Percentiles rank a stretch among this genome's conserved stretches.
phyloP scores from a whole-genome alignment of 1,140 invertebrate species.

The Drosophila nebulosa region DNA sequence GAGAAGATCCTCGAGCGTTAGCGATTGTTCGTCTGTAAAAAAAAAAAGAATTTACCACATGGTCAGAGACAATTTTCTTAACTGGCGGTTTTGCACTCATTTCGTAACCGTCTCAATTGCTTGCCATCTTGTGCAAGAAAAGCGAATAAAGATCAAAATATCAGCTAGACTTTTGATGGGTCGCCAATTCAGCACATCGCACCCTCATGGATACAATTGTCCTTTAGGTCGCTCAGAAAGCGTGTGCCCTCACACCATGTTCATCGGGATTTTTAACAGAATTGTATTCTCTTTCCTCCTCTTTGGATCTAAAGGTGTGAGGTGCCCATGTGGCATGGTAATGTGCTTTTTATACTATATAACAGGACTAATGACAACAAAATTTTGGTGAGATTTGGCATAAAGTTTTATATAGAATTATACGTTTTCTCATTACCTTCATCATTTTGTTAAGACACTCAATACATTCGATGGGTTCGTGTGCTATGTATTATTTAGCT shows the following conservation, averaged over 20 bases:
- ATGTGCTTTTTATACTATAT: conserved; percentile 95
- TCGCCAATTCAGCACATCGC: conserved; percentile 90
- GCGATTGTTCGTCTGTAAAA: conserved; percentile 90
- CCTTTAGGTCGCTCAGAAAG: conserved; percentile 90
- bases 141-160: conserved; percentile 93
- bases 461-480: conserved; percentile 94
- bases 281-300: conserved; percentile 94
- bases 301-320: conserved; percentile 93
- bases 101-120: conserved; percentile 94
- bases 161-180: conserved; percentile 90
- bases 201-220: conserved; percentile 84
- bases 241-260: conserved; percentile 88
- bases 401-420: not conserved
- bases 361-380: conserved; percentile 19
- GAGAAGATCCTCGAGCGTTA: conserved; percentile 94
- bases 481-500: conserved; percentile 94
- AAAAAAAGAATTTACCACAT: conserved; percentile 87
- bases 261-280: conserved; percentile 96
- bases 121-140: conserved; percentile 93
- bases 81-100: conserved; percentile 90
- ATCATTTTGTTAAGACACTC: conserved; percentile 93
- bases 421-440: conserved; percentile 84
- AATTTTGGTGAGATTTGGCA: conserved; percentile 1
- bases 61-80: conserved; percentile 91
- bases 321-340: conserved; percentile 90